Base-by-base conservation (phyloP, 2,888 invertebrate species). In the Biston betularia region DNA sequence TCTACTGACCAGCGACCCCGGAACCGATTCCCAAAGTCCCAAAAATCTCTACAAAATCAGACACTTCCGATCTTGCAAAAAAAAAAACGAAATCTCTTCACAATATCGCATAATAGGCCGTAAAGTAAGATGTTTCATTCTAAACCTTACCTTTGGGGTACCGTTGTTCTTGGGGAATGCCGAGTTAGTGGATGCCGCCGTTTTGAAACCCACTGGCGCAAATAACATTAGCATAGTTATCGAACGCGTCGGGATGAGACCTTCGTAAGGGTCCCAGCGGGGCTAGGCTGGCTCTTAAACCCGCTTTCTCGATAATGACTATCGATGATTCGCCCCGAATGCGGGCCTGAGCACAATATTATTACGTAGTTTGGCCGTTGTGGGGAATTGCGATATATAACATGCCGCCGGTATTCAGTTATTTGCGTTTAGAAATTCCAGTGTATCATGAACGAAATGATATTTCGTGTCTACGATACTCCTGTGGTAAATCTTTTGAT, bases 211-310 rank as follows among this genome's bases (percentile, higher is more conserved):
- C 89, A 89, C 88, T 88, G 90, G 88, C 89, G 88, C 92, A 91
- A 91, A 93, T 93, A 93, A 92, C 92, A 93, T 93, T 93, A 93
- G 92, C 93, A 93, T 93, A 93, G 92, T 92, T 92, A 93, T 93
- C 90, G 92, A 90, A 90, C 88, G 89, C 87, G 87, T 83, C 79
- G 89, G 89, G 92, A 92, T 92, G 92, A 90, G 91, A 90, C 92
- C 90, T 89, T 82, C 82, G 88, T 88, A 92, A 92, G 88, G 90
- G 92, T 90, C 90, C 91, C 91, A 79, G 74, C 77, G 91, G 90
- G 91, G 84, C 84, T 81, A 86, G 87, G 86, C 87, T 86, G 89
- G 86, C 89, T 92, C 90, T 93, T 90, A 92, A 90, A 90, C 91
- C 89, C 92, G 89, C 89, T 90, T 91, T 89, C 87, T 89, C 92